Evolutionary conservation across 2,888 invertebrate genomes (phyloP), one percentile per base, ranked within the genome.

Genomic region (Agonopterix heracliana): DNA sequence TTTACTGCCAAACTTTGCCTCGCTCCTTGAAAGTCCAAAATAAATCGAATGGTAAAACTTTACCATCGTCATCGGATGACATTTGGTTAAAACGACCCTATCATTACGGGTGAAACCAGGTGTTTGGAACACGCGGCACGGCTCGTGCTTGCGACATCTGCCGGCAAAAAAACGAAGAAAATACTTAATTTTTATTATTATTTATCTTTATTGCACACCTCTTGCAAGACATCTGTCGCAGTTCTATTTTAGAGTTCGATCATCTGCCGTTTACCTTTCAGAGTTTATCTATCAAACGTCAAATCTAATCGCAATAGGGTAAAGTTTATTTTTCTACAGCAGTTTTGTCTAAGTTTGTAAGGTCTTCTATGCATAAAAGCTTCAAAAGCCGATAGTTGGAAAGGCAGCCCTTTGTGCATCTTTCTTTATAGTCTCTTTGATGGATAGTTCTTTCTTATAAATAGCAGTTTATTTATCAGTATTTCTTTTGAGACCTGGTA

Each of bases 121-220:
- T 86, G 85, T 61, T 44, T 12, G 14, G 26, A 26, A 26, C 59
- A 62, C 73, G 76, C 66, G 71, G 9, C 63, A 73, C 66, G 78
- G 83, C 85, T 81, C 85, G 86, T 82, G 83, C 80, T 63, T 47
- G 41, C 66, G 69, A 76, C 87, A 87, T 83, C 87, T 87, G 87
- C 77, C 60, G 61, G 54, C 61, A 64, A 77, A 80, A 78, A 69
- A 64, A 56, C 54, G 53, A 67, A 62, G 63, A 59, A 61, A 65
- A 72, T 66, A 67, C 65, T 66, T 69, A 68, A 61, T 66, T 72
- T 26, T 26, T 72, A 66, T 68, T 73, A 76, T 68, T 73, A 76
- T 74, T 74, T 76, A 78, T 74, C 71, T 78, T 75, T 74, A 71
- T 69, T 70, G 66, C 71, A 65, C 70, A 71, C 74, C 66, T 72